These are phyloP conservation scores for Pteropus alecto DNA, from an alignment of 2,113 vertebrate genomes.

Conservation along the genomic window DNA sequence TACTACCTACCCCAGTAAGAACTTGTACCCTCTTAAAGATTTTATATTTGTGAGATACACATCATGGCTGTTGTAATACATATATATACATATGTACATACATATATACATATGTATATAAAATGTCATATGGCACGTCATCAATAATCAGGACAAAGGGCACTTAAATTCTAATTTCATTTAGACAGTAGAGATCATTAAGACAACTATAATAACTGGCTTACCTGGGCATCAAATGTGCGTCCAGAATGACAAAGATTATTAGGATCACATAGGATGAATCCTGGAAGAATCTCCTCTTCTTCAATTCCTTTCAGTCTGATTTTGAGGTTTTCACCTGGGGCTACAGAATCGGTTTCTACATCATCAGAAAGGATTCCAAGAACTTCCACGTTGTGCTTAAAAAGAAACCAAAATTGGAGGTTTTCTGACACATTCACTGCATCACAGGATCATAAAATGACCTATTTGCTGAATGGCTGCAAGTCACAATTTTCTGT, in stretches of 20 bases:
- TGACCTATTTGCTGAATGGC: not conserved
- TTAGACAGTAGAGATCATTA: not conserved
- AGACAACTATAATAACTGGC: not conserved
- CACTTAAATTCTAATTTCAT: not conserved
- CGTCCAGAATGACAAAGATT: conserved; percentile 99
- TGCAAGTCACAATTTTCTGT: not conserved
- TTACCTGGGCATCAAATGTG: conserved; percentile 98
- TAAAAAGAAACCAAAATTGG: conserved; percentile 61
- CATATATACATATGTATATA: too few species aligned
- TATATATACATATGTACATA: too few species aligned
- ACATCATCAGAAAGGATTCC: conserved; percentile 97
- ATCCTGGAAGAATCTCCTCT: conserved; percentile 98
- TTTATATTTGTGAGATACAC: not conserved
- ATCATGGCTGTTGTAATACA: not conserved
- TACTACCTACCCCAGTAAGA: not conserved
- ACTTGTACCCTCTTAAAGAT: not conserved
- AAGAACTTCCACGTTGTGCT: conserved; percentile 99
- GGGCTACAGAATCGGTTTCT: conserved; percentile 95
- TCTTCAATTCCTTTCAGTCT: conserved; percentile 99
- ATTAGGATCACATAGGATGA: conserved; percentile 97
- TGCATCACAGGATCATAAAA: not conserved
- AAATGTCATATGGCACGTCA: not conserved
- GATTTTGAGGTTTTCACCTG: conserved; percentile 98
- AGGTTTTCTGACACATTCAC: conserved; percentile 4
- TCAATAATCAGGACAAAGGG: not conserved